Base-by-base conservation (phyloP, 2,797 vertebrate genomes). In the Phrynocephalus vlangalii region DNA sequence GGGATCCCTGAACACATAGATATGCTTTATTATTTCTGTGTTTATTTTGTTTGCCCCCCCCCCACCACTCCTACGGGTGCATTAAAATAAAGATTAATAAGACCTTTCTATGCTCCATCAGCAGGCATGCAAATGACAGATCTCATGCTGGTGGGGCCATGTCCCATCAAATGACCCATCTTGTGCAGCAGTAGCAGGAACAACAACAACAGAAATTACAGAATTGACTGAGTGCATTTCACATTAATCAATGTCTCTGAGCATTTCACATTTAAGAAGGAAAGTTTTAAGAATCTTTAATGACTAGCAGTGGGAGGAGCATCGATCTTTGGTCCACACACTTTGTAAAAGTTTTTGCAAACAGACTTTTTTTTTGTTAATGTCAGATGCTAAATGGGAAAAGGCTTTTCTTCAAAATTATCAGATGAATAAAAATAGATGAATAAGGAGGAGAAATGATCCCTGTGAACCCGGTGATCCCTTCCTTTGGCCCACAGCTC, bases 51-150 rank as follows among this genome's bases (percentile, higher is more conserved):
- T 90, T 1, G 1, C 7, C 88, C 88, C 66, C 15, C 22, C 28
- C 66, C 38, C 38, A 44, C 38, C 38, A 44, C 80, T 90, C 84
- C 88, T 83, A 75, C 78, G 88, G 94, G 91, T 90, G 90, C 81
- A 90, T 94, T 94, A 94, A 94, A 44, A 92, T 91, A 88, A 95
- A 95, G 85, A 95, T 91, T 92, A 95, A 93, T 88, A 93, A 94
- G 88, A 80, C 81, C 87, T 90, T 92, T 79, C 38, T 88, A 87
- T 92, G 89, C 66, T 78, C 84, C 28, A 84, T 56, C 78, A 90
- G 56, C 88, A 84, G 81, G 87, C 82, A 73, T 91, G 86, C 82
- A 93, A 90, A 92, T 83, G 76, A 86, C 90, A 91, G 82, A 28
- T 89, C 70, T 85, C 75, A 87, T 60, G 77, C 81, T 80, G 82